A percentile compares a stretch with the other conserved stretches of the same genome.
Conservation (phyloP, 2,888 invertebrate genomes). For the Elmis aenea region DNA sequence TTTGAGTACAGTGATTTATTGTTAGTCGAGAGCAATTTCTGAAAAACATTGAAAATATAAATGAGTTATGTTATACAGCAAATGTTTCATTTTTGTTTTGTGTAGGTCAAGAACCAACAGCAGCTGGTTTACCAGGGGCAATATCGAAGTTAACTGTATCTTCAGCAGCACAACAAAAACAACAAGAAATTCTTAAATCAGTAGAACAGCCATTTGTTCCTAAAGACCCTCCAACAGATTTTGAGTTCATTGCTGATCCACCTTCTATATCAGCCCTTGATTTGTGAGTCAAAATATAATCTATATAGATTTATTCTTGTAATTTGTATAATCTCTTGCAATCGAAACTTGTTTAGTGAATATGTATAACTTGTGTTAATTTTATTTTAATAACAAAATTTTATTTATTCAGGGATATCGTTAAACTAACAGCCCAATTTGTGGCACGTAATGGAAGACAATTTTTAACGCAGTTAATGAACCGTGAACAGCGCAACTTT, state of each 20-base stretch:
- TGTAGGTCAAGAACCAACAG: conserved; percentile 45
- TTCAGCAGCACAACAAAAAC: conserved; percentile 76
- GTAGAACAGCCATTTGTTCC: conserved; percentile 84
- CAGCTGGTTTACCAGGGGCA: conserved; percentile 45
- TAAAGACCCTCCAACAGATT: conserved; percentile 86
- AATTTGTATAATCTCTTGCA: no score
- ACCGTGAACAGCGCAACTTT: conserved; percentile 94
- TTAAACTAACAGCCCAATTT: conserved; percentile 97
- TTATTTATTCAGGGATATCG: conserved; percentile 88
- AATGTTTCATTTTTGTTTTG: conserved; percentile 11
- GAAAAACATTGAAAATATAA: conserved; percentile 9
- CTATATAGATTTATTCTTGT: no score
- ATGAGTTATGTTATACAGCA: not conserved
- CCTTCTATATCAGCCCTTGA: conserved; percentile 97
- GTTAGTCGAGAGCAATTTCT: conserved; percentile 35
- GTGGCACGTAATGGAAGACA: conserved; percentile 97
- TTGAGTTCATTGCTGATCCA: conserved; percentile 94
- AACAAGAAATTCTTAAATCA: conserved; percentile 82
- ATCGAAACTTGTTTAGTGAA: no score
- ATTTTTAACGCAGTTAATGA: conserved; percentile 97
- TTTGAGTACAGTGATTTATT: conserved; percentile 38
- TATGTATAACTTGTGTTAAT: no score
- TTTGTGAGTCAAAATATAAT: conserved; percentile 61
- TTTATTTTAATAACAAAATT: no score
- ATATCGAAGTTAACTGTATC: conserved; percentile 60